Percentiles rank a stretch among this genome's conserved stretches.
Evolutionary conservation across 2,113 vertebrate species (phyloP).

Genomic region (Corythoichthys intestinalis): DNA sequence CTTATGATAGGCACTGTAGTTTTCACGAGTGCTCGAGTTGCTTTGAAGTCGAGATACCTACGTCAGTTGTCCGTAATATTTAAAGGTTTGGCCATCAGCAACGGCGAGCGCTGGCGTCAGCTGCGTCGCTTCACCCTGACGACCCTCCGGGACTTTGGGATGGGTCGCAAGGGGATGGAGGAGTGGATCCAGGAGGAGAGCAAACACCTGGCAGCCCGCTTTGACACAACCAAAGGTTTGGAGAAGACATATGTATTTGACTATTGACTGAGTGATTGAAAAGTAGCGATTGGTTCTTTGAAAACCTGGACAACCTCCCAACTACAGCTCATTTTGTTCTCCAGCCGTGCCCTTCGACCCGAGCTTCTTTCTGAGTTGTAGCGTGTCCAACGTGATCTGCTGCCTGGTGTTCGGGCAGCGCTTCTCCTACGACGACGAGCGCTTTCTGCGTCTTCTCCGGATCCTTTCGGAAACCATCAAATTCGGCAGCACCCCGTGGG

Average conservation of each 20-base stretch:
- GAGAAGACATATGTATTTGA: too few relatives aligned
- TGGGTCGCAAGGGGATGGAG: slow-evolving; percentile 70
- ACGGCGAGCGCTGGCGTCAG: slow-evolving; percentile 64
- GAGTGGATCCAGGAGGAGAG: slow-evolving; percentile 74
- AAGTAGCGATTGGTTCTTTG: too few relatives aligned
- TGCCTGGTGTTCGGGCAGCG: slow-evolving; percentile 73
- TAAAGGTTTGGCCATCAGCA: slow-evolving; percentile 60
- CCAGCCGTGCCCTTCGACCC: slow-evolving; percentile 67
- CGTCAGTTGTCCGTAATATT: too few relatives aligned
- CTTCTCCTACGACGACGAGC: slow-evolving; percentile 67
- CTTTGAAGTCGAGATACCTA: too few relatives aligned
- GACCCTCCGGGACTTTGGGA: slow-evolving; percentile 67
- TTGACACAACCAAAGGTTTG: slow-evolving; percentile 42
- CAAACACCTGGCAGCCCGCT: slow-evolving; percentile 65
- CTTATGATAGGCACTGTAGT: too few relatives aligned
- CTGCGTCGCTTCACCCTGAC: slow-evolving; percentile 64
- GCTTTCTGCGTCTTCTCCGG: slow-evolving; percentile 65
- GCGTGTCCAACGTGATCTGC: slow-evolving; percentile 76
- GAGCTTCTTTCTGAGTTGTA: slow-evolving; percentile 56
- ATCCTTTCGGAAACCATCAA: slow-evolving; percentile 24
- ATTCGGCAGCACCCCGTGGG: slow-evolving; percentile 52
- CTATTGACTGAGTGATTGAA: too few relatives aligned
- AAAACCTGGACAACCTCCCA: too few relatives aligned
- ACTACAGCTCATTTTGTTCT: not conserved
- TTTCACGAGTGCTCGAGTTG: too few relatives aligned